Conservation (phyloP, 2,113 vertebrate species). For the Dipodomys spectabilis region DNA sequence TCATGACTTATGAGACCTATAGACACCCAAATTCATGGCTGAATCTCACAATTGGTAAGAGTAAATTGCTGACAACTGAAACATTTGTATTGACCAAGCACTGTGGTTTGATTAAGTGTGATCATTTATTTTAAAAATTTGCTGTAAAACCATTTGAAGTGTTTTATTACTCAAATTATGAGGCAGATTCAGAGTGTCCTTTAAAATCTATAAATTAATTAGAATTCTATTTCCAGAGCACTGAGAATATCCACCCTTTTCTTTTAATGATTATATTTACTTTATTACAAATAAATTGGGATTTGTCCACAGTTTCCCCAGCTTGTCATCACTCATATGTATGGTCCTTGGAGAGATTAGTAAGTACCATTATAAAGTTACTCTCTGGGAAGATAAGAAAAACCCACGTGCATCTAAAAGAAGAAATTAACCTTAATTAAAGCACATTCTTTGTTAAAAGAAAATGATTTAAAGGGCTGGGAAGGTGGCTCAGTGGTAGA, state of each 20-base stretch:
- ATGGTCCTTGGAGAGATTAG: slow-evolving; percentile 54
- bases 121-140: slow-evolving; percentile 71
- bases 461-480: no score
- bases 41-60: slow-evolving; percentile 49
- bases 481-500: no score
- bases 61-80: slow-evolving; percentile 70
- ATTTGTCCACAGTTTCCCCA: slow-evolving; percentile 64
- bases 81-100: slow-evolving; percentile 42
- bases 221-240: slow-evolving; percentile 69
- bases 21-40: slow-evolving; percentile 49
- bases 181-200: slow-evolving; percentile 64
- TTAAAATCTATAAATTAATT: slow-evolving; percentile 78
- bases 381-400: slow-evolving; percentile 32
- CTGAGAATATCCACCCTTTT: slow-evolving; percentile 44
- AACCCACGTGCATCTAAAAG: not conserved
- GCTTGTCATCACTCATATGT: slow-evolving; percentile 40
- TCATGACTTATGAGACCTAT: slow-evolving; percentile 46
- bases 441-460: slow-evolving; percentile 24
- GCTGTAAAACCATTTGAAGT: slow-evolving; percentile 67
- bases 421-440: slow-evolving; percentile 36
- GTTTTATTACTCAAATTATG: slow-evolving; percentile 76
- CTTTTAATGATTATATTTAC: slow-evolving; percentile 58
- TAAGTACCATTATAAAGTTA: slow-evolving; percentile 63
- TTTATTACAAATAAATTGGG: slow-evolving; percentile 70
- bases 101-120: slow-evolving; percentile 65